Base-by-base conservation (phyloP, 1,140 invertebrate genomes). In the Babylonia areolata region DNA sequence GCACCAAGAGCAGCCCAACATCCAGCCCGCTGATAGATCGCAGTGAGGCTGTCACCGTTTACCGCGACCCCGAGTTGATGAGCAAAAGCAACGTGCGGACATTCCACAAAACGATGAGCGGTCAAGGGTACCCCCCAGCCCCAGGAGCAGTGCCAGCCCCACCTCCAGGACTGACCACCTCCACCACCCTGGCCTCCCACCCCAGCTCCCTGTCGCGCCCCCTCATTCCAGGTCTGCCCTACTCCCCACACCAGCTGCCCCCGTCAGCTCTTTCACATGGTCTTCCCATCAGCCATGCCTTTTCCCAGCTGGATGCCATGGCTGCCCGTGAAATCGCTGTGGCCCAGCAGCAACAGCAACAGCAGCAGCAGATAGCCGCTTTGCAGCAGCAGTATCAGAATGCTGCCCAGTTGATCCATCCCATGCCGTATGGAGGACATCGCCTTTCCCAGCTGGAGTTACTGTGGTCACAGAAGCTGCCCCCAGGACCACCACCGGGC, bases 401-500 rank as follows among this genome's bases (percentile, higher is more conserved):
- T 80, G 75, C 87, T 39, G 87, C 88, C 81, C 87, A 89, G 39
- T n/a, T 88, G 84, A 86, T 87, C 84, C 78, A 90, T 33, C 81
- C 85, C 33, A 82, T 89, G 69, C 86, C 87, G n/a, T 91, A 90
- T 77, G 75, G 58, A 0, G 20, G 58, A 23, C 58, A n/a, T n/a
- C 58, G 58, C 12, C 28, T 23, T 23, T n/a, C 58, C 81, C 9
- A 86, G 87, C 73, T 69, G 42, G 93, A 94, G 85, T 75, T 91
- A 58, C 85, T 94, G 42, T 94, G 94, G 94, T 93, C 94, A 88
- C 94, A 94, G 87, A 94, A 94, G 82, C 91, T 93, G 83, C 92
- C 93, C 5, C 89, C 89, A 15, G 90, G 91, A 31, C 91, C 93
- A 11, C 88, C 94, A 20, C 90, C 92, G n/a, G 91, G 91, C 23